Evolutionary conservation across 2,113 vertebrate species (phyloP).

Genomic region (Forbesichthys agassizii): DNA sequence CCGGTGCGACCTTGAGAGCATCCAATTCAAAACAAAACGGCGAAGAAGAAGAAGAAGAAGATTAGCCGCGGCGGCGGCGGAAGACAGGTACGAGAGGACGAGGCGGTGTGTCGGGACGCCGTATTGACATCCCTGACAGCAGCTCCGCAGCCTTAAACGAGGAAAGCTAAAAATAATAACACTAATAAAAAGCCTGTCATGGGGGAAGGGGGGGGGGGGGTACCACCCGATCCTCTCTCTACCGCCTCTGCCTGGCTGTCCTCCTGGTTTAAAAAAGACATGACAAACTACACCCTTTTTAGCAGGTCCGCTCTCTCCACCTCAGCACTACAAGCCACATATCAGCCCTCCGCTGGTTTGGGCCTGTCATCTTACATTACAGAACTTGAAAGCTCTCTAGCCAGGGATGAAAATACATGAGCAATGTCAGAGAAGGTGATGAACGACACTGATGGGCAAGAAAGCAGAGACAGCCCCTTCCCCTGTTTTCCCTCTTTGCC

Average conservation of each 20-base stretch:
- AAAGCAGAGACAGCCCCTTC: background rate
- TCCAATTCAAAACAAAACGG: conserved; percentile 59
- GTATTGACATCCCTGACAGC: conserved; percentile 19
- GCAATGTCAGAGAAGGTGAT: conserved; percentile 44
- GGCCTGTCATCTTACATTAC: conserved; percentile 63
- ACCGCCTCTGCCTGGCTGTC: background rate
- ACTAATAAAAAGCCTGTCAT: conserved; percentile 14
- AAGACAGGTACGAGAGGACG: conserved; percentile 12
- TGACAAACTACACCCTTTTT: conserved; percentile 45
- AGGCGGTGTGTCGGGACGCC: conserved; percentile 25
- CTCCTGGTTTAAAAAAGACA: conserved; percentile 35
- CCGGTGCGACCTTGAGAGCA: conserved; percentile 40
- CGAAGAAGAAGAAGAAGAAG: conserved; percentile 20
- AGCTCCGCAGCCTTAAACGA: conserved; percentile 36
- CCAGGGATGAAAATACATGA: conserved; percentile 45
- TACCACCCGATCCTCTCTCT: conserved; percentile 12
- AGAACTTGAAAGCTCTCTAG: conserved; percentile 57
- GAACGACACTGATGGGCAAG: conserved; percentile 17
- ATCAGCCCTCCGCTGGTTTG: conserved; percentile 48
- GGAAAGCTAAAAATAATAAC: conserved; percentile 1
- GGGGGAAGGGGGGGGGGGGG: background rate
- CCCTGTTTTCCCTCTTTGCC: conserved; percentile 11
- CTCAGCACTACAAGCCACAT: conserved; percentile 41
- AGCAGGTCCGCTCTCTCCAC: conserved; percentile 40
- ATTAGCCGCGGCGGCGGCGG: conserved; percentile 23